Evolutionary conservation across 23 tunicate species (phyloP), one percentile per base, ranked within the genome.

Genomic region (Oikopleura vanhoeffeni): DNA sequence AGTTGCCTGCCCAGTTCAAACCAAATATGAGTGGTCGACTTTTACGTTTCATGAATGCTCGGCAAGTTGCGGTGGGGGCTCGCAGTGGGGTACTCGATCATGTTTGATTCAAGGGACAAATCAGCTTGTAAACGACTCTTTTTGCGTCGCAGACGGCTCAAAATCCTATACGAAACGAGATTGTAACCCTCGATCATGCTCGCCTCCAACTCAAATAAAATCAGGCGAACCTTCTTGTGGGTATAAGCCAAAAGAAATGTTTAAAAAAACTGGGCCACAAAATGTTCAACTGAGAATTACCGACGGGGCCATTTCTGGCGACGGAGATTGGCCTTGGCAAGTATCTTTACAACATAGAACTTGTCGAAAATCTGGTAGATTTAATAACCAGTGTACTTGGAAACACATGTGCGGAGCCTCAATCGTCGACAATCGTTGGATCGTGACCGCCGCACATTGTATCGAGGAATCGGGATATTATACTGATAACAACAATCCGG

Each of bases 401-500:
- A 71, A 71, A 38, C 79, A 71, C 32, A 18, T 71, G 34, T 95
- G 99, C 82, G 99, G 99, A 0, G 99, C 87, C 40, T 91, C 99
- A 0, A 75, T 95, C 49, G 89, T 95, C 42, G 90, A 92, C 82
- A 87, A 89, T 49, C 88, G 88, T 64, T 95, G 99, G 99, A 85
- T 92, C 30, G 84, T 87, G 41, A 95, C 99, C 0, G 99, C 99
- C 1, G 99, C 99, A 13, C 99, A 95, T 79, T 95, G 99, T 83
- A 71, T 71, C 38, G 79, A 71, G 35, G 79, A 71, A 32, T 71
- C 79, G 4, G 79, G 79, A 18, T 71, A 71, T 32, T 71, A 13
- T 30, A 71, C 79, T 32, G 79, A 71, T 30, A 71, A 71, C 38
- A 71, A 71, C 38, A 71, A 71, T 30, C 79, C 79, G 34, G 79